Evolutionary conservation across 2,797 vertebrate genomes (phyloP).

Genomic region (Triplophysa yarkandensis): DNA sequence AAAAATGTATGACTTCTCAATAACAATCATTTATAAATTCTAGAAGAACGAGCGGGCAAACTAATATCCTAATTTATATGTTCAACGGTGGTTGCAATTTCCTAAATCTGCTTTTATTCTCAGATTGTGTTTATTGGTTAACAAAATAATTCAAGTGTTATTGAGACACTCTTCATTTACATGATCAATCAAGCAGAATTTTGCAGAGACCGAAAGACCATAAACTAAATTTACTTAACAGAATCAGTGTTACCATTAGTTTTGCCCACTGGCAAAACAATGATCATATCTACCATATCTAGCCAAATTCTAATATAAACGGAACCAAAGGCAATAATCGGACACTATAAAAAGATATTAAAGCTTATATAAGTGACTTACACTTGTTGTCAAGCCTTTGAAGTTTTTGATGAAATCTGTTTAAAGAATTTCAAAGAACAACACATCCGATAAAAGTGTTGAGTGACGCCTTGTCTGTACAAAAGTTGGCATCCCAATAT

Average conservation of each 20-base stretch:
- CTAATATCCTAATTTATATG: conserved; percentile 31
- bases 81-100: conserved; percentile 36
- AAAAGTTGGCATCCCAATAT: neutral
- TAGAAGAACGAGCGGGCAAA: conserved; percentile 26
- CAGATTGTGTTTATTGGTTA: conserved; percentile 29
- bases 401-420: no score
- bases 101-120: conserved; percentile 39
- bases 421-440: no score
- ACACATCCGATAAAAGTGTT: neutral
- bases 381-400: neutral
- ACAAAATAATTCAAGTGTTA: conserved; percentile 41
- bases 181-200: conserved; percentile 40
- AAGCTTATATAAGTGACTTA: conserved; percentile 3
- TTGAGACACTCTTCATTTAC: conserved; percentile 36
- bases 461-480: neutral
- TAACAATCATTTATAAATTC: conserved; percentile 47
- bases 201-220: conserved; percentile 28
- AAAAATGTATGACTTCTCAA: conserved; percentile 43
- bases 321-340: conserved; percentile 18
- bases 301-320: conserved; percentile 21
- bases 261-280: conserved; percentile 37
- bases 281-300: conserved; percentile 5
- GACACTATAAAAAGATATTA: conserved; percentile 5
- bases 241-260: conserved; percentile 37
- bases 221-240: conserved; percentile 29